A percentile compares a stretch with the other conserved stretches of the same genome.
Evolutionary conservation across 2,888 invertebrate genomes (phyloP).

Genomic region (Phyllotreta cruciferae): DNA sequence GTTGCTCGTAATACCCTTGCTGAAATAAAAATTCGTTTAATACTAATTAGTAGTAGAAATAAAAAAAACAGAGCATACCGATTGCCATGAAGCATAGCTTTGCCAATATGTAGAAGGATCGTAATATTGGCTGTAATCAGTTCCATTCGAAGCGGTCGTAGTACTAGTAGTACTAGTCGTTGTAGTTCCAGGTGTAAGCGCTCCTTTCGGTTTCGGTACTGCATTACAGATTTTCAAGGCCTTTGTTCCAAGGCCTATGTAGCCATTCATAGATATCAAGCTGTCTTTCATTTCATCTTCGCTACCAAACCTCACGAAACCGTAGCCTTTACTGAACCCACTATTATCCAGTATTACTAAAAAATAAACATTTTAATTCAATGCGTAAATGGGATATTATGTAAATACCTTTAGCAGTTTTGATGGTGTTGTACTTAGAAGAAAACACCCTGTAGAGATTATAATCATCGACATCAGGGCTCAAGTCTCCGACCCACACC

Average conservation of each 20-base stretch:
- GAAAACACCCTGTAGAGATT: conserved; percentile 91
- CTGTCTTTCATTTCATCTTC: conserved; percentile 95
- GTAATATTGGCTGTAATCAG: conserved; percentile 80
- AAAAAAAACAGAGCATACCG: conserved; percentile 40
- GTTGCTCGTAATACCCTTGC: conserved; percentile 60
- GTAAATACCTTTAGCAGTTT: conserved; percentile 88
- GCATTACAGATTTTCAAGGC: conserved; percentile 92
- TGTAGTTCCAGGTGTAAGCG: conserved; percentile 55
- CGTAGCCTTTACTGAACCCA: conserved; percentile 94
- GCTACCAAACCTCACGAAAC: conserved; percentile 92
- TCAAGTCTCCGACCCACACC: conserved; percentile 95
- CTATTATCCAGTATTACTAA: conserved; percentile 87
- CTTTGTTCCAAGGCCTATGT: conserved; percentile 85
- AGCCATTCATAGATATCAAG: conserved; percentile 92
- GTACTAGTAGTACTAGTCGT: conserved; percentile 55
- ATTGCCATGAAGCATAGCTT: conserved; percentile 81
- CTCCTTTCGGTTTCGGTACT: conserved; percentile 82
- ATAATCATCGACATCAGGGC: conserved; percentile 93
- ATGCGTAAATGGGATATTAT: background rate
- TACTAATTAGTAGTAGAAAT: conserved; percentile 33
- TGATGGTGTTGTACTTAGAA: conserved; percentile 88
- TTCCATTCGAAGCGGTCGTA: conserved; percentile 47
- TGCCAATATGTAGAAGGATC: conserved; percentile 88
- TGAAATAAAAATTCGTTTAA: conserved; percentile 48
- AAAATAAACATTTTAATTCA: conserved; percentile 47